Evolutionary conservation across 2,113 vertebrate genomes (phyloP).

Genomic region (Xyrauchen texanus): DNA sequence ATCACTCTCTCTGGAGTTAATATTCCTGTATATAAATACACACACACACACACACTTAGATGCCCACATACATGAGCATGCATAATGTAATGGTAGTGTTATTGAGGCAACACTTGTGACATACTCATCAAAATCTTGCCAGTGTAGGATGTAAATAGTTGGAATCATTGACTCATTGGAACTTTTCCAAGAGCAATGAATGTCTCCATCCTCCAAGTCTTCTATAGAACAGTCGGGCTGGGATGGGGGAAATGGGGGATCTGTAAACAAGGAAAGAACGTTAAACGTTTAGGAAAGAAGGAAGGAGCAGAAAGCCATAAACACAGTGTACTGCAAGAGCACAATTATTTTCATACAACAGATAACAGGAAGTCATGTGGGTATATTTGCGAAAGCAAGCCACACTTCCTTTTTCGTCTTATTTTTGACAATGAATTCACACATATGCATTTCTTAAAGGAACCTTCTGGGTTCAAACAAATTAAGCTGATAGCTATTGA

Average conservation of each 20-base stretch:
- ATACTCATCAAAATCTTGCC: conserved; percentile 36
- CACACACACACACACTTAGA: neutral
- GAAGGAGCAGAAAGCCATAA: neutral
- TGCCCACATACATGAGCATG: no score
- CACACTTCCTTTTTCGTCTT: neutral
- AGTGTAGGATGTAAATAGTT: conserved; percentile 65
- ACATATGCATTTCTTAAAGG: neutral
- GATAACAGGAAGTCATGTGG: conserved; percentile 28
- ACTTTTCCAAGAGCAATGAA: conserved; percentile 64
- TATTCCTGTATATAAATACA: neutral
- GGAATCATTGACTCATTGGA: conserved; percentile 4
- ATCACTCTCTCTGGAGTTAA: neutral
- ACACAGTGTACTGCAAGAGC: neutral
- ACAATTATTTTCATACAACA: neutral
- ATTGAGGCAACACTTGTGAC: neutral
- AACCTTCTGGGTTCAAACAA: neutral
- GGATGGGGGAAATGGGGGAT: conserved; percentile 36
- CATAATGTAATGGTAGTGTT: neutral
- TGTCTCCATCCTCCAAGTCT: neutral
- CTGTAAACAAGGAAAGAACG: conserved; percentile 38
- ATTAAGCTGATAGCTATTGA: no score
- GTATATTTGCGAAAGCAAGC: neutral
- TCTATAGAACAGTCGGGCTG: neutral
- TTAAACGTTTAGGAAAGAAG: neutral
- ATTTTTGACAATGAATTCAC: neutral